Conservation (phyloP, 2,797 vertebrate species). For the Synanceia verrucosa region DNA sequence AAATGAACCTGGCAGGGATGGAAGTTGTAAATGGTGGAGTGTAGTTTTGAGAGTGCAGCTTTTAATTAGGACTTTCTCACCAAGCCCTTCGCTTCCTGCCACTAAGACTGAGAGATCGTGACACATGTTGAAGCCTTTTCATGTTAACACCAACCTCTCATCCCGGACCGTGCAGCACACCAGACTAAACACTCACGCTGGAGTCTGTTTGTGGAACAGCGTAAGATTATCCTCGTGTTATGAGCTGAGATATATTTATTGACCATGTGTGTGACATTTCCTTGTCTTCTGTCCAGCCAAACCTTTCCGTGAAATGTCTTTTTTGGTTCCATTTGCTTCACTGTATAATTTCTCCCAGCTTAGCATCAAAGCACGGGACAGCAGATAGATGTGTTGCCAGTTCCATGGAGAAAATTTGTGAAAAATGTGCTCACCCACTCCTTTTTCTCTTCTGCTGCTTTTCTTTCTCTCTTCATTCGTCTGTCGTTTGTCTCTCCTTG, state of each 20-base stretch:
- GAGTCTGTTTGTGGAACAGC: conserved; percentile 34
- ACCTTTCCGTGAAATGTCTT: conserved; percentile 23
- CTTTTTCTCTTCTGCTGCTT: not conserved
- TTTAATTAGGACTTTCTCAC: conserved; percentile 74
- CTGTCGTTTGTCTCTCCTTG: conserved; percentile 1
- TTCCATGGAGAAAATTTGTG: conserved; percentile 43
- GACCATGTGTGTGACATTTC: conserved; percentile 44
- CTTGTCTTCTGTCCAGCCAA: conserved; percentile 44
- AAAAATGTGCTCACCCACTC: conserved; percentile 25
- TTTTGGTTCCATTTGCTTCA: conserved; percentile 29
- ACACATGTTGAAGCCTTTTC: conserved; percentile 43
- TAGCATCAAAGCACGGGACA: conserved; percentile 61
- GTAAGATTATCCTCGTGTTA: conserved; percentile 53
- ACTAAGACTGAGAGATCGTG: conserved; percentile 57
- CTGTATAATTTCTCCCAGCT: conserved; percentile 68
- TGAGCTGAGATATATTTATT: conserved; percentile 58
- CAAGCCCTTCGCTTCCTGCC: conserved; percentile 62
- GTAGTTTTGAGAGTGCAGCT: conserved; percentile 55
- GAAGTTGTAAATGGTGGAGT: conserved; percentile 53
- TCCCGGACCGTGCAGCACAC: conserved; percentile 9
- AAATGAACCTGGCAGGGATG: conserved; percentile 17
- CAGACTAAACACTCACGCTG: conserved; percentile 29
- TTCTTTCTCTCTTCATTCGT: not conserved
- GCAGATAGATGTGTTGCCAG: conserved; percentile 65
- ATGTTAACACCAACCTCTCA: conserved; percentile 34